Conservation (phyloP, 2,113 vertebrate genomes). For the Cromileptes altivelis region DNA sequence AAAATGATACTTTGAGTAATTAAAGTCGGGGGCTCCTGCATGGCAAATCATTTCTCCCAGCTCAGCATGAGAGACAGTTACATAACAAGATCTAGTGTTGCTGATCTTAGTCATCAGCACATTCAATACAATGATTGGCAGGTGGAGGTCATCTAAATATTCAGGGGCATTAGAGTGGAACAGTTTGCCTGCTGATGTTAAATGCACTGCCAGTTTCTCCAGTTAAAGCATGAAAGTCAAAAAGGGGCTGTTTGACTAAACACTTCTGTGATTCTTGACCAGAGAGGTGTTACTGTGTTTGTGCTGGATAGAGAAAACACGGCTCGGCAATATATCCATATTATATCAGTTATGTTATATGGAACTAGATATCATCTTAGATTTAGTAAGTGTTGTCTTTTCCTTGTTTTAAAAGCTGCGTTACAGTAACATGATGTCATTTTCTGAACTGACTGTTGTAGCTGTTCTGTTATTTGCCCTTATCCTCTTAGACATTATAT, state of each 20-base stretch:
- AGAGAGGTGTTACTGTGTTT: slow-evolving; percentile 16
- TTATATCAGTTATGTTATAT: too few relatives aligned
- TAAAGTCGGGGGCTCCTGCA: slow-evolving; percentile 52
- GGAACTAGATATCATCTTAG: too few relatives aligned
- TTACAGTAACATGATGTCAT: too few relatives aligned
- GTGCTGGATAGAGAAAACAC: not conserved
- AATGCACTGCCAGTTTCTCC: slow-evolving; percentile 21
- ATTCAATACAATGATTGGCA: slow-evolving; percentile 65
- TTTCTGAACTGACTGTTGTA: too few relatives aligned
- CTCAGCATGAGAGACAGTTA: slow-evolving; percentile 69
- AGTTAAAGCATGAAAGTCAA: slow-evolving; percentile 14
- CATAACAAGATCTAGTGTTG: slow-evolving; percentile 65
- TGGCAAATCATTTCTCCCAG: slow-evolving; percentile 54
- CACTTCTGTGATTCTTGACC: slow-evolving; percentile 19
- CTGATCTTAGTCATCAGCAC: slow-evolving; percentile 71
- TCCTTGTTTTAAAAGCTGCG: too few relatives aligned
- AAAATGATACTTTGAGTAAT: slow-evolving; percentile 64
- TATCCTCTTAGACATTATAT: too few relatives aligned
- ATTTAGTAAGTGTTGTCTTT: too few relatives aligned
- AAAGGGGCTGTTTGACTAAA: not conserved
- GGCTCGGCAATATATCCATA: too few relatives aligned
- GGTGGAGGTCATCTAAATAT: slow-evolving; percentile 64
- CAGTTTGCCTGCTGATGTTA: slow-evolving; percentile 40
- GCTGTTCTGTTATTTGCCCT: too few relatives aligned
- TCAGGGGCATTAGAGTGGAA: slow-evolving; percentile 34